Evolutionary conservation across 92 coral and sea anemone genomes (phyloP).

Genomic region (Bergia sp.): DNA sequence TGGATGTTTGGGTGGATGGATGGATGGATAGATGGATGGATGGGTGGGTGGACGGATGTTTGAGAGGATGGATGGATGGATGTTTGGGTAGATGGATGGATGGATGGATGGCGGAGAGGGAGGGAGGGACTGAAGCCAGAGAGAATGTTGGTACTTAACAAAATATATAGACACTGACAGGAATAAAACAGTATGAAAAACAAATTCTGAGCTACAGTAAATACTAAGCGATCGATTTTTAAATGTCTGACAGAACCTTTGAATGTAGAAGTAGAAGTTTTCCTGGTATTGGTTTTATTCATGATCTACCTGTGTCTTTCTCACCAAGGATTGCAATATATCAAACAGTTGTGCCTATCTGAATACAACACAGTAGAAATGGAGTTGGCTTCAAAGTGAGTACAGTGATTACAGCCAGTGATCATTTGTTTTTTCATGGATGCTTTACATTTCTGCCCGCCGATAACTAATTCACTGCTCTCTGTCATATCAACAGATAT

Average conservation of each 20-base stretch:
- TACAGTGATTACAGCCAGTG: background rate
- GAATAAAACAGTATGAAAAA: too few species aligned
- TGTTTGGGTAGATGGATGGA: too few species aligned
- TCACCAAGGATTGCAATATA: slow-evolving; percentile 81
- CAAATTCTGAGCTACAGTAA: too few species aligned
- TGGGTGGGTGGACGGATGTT: too few species aligned
- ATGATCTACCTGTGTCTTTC: background rate
- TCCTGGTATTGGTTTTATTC: background rate
- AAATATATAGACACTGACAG: too few species aligned
- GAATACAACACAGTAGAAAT: slow-evolving; percentile 97
- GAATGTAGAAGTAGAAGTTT: background rate
- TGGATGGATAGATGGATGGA: too few species aligned
- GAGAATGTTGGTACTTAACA: too few species aligned
- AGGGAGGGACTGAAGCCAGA: too few species aligned
- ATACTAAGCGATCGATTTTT: background rate
- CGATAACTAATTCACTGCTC: background rate
- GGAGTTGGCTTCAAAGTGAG: slow-evolving; percentile 99
- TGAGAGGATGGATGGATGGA: too few species aligned
- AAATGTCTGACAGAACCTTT: background rate
- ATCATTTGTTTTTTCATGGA: background rate
- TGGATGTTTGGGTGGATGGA: too few species aligned
- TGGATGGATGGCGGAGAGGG: too few species aligned
- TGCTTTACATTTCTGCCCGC: background rate
- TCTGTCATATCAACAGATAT: slow-evolving; percentile 63
- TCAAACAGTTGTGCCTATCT: slow-evolving; percentile 89